Conservation (phyloP, 2,797 vertebrate genomes). For the Botia almorhae region DNA sequence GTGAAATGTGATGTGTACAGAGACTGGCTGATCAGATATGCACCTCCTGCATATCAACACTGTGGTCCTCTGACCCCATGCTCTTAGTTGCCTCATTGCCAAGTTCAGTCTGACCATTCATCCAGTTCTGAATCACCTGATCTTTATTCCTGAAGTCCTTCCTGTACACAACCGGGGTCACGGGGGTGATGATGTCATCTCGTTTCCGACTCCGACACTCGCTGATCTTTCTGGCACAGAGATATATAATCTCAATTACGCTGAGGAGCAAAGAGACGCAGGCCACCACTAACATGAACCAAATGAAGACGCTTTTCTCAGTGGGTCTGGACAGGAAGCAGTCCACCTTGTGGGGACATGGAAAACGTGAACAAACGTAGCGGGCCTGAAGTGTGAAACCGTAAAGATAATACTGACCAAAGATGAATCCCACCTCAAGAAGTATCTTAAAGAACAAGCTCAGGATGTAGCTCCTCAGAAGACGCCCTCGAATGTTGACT, state of each 20-base stretch:
- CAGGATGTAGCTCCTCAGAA: slow-evolving; percentile 87
- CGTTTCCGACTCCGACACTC: slow-evolving; percentile 76
- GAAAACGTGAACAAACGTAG: slow-evolving; percentile 82
- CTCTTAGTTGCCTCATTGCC: slow-evolving; percentile 56
- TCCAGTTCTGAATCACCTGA: slow-evolving; percentile 70
- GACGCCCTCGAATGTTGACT: slow-evolving; percentile 84
- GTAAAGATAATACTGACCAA: slow-evolving; percentile 91
- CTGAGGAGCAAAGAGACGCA: slow-evolving; percentile 86
- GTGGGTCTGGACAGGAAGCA: slow-evolving; percentile 95
- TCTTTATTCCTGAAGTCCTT: slow-evolving; percentile 64
- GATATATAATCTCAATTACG: slow-evolving; percentile 81
- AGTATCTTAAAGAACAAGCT: slow-evolving; percentile 89
- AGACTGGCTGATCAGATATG: slow-evolving; percentile 74
- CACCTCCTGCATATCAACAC: slow-evolving; percentile 69
- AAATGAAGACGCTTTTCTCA: slow-evolving; percentile 94
- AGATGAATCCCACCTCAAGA: slow-evolving; percentile 87
- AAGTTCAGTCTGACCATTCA: slow-evolving; percentile 71
- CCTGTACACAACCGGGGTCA: slow-evolving; percentile 66
- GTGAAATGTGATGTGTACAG: slow-evolving; percentile 63
- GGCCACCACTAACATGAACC: slow-evolving; percentile 94
- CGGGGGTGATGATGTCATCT: slow-evolving; percentile 77
- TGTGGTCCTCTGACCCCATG: slow-evolving; percentile 63
- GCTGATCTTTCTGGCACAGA: slow-evolving; percentile 80
- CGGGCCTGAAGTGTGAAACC: slow-evolving; percentile 86
- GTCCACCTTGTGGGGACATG: slow-evolving; percentile 91